Conservation (phyloP, 2,888 invertebrate genomes). For the Hartigia nigra region DNA sequence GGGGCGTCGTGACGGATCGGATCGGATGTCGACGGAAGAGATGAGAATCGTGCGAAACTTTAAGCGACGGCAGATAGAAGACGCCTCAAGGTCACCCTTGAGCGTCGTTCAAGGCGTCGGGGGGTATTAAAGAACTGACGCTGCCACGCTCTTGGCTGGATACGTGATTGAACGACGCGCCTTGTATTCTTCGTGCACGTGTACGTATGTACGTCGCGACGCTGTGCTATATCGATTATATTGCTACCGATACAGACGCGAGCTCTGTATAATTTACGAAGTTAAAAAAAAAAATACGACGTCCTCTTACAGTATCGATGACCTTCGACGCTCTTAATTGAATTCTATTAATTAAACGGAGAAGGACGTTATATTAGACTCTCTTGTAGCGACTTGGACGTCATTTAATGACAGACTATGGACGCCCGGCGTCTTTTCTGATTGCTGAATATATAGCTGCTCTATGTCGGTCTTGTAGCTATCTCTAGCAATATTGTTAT, state of each 20-base stretch:
- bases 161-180: background rate
- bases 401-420: background rate
- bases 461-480: background rate
- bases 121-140: background rate
- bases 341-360: background rate
- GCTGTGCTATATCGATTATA: background rate
- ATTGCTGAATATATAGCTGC: background rate
- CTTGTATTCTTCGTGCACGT: background rate
- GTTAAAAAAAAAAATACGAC: background rate
- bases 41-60: background rate
- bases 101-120: background rate
- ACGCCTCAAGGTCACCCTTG: background rate
- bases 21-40: background rate
- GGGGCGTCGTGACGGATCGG: background rate
- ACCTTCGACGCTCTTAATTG: background rate
- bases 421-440: background rate
- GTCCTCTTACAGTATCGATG: background rate
- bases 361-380: background rate
- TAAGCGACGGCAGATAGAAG: background rate
- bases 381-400: background rate
- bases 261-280: background rate
- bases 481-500: background rate
- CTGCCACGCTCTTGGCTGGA: no score
- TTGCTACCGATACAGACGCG: background rate
- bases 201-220: background rate